Base-by-base conservation (phyloP, 2,797 vertebrate species). In the Garrulus glandarius region DNA sequence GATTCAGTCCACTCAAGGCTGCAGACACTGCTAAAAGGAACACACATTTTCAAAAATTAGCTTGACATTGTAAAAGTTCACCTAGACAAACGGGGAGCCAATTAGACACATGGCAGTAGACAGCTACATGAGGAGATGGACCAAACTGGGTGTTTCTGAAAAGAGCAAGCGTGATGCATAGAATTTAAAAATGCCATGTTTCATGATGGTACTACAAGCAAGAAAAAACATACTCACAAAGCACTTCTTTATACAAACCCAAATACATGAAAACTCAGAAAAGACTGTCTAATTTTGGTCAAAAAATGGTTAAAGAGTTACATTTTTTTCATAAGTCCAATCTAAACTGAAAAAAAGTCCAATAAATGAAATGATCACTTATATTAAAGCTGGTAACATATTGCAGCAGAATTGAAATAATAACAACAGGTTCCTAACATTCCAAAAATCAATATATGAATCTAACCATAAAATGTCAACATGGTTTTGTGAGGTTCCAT, bases 31-130 rank as follows among this genome's bases (percentile, higher is more conserved):
- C 60, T 84, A 86, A 77, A 92, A 65, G 37, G 87, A 90, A 91
- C 65, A 63, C 34, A 23, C 12, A 61, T 85, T 93, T 96, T 92
- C 80, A 86, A 78, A 94, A 95, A 95, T 95, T 95, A 96, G 24
- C 68, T 47, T 96, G 93, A 93, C 92, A 59, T 93, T 64, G 93
- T 87, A 92, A 96, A 97, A 93, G 89, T 97, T 97, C 95, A 96
- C 85, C 69, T 84, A 79, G 85, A 89, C 85, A 94, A 95, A 81
- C 67, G 15, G 26, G 68, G 50, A 93, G 84, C 85, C 89, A 95
- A 94, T 95, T 96, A 96, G 50, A 90, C 50, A 19, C 68, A 50
- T 69, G 71, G 49, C 55, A 86, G 34, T 47, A 88, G 95, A 92
- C 90, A 92, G 88, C 64, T 95, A 82, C 93, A 87, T 27, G 89